Percentiles rank a stretch among this genome's conserved stretches.
phyloP scores from a whole-genome alignment of 2,888 invertebrate genomes.

The Nemotelus nigrinus region DNA sequence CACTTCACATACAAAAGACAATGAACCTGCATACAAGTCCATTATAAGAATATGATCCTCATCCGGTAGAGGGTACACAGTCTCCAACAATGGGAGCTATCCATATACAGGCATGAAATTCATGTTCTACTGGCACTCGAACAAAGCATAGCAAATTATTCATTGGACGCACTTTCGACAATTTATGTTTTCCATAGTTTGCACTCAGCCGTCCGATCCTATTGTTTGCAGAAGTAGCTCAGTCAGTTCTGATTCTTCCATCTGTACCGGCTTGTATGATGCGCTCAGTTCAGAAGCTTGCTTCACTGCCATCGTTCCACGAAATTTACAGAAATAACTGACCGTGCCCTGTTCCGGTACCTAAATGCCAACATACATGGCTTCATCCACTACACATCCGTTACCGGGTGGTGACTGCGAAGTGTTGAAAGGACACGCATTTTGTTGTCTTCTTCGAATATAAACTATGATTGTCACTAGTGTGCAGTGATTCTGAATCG shows the following conservation, averaged over 20 bases:
- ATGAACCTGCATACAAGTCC: conserved; percentile 11
- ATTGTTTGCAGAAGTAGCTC: neutral
- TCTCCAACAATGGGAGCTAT: conserved; percentile 18
- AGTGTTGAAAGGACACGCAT: conserved; percentile 33
- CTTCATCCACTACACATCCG: conserved; percentile 31
- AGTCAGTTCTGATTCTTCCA: too few relatives aligned
- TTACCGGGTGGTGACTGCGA: conserved; percentile 10
- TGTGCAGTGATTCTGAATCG: neutral
- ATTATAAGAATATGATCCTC: conserved; percentile 33
- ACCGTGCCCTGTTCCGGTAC: conserved; percentile 26
- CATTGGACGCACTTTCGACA: conserved; percentile 36
- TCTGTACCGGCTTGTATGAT: too few relatives aligned
- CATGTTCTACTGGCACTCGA: conserved; percentile 5
- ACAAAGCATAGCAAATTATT: conserved; percentile 26
- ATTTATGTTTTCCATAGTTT: conserved; percentile 33
- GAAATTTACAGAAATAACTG: conserved; percentile 34
- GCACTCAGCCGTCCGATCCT: conserved; percentile 4
- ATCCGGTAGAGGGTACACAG: neutral
- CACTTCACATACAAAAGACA: neutral
- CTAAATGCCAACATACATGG: neutral
- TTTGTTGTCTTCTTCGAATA: conserved; percentile 14
- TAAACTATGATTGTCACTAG: neutral
- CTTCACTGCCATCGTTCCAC: conserved; percentile 9
- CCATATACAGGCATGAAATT: neutral
- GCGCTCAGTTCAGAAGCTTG: neutral